Percentiles rank a stretch among this genome's conserved stretches.
Conservation (phyloP, 2,797 vertebrate species). For the Xiphophorus birchmanni region DNA sequence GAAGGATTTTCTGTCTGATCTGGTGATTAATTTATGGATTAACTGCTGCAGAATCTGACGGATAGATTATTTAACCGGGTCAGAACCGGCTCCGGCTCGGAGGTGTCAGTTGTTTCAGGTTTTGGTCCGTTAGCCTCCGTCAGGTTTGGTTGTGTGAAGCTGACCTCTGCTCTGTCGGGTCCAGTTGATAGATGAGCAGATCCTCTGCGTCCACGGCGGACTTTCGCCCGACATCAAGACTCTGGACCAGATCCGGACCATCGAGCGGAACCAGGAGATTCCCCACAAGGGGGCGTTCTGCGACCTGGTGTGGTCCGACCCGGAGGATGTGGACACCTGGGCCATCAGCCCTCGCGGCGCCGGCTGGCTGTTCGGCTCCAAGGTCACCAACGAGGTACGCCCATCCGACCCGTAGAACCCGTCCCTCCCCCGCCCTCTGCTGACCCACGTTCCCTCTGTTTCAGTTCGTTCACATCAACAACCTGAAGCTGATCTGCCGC, state of each 20-base stretch:
- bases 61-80: no score
- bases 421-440: no score
- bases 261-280: slow-evolving; percentile 97
- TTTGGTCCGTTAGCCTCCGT: no score
- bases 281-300: slow-evolving; percentile 99
- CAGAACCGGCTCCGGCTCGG: no score
- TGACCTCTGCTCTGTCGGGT: slow-evolving; percentile 1
- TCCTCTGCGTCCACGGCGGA: slow-evolving; percentile 96
- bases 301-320: slow-evolving; percentile 97
- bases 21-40: no score
- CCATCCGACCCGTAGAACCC: not conserved
- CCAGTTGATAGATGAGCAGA: slow-evolving; percentile 97
- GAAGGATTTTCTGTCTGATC: no score
- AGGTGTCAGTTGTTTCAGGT: no score
- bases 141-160: no score
- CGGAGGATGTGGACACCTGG: slow-evolving; percentile 98
- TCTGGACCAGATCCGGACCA: slow-evolving; percentile 96
- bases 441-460: not conserved
- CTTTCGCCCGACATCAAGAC: slow-evolving; percentile 99
- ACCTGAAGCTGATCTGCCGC: slow-evolving; percentile 96
- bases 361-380: slow-evolving; percentile 97
- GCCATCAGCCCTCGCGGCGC: slow-evolving; percentile 97
- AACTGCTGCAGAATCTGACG: no score
- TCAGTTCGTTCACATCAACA: slow-evolving; percentile 99
- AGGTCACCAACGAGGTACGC: slow-evolving; percentile 96